Conservation (phyloP, 2,797 vertebrate species). For the Fistularia tabacaria region DNA sequence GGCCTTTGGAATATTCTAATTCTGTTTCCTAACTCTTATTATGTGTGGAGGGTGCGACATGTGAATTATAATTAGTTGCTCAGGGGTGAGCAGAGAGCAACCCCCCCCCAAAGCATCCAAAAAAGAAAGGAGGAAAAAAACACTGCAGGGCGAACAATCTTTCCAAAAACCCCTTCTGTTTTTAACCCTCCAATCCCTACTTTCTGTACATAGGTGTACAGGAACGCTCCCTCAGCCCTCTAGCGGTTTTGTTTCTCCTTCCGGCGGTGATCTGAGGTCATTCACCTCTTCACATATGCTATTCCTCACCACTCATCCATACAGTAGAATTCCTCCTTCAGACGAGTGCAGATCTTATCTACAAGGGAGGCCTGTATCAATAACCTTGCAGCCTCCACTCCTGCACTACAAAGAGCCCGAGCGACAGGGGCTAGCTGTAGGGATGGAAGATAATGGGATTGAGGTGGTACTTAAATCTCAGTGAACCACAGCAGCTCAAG, state of each 20-base stretch:
- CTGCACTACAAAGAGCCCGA: slow-evolving; percentile 50
- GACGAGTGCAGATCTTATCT: slow-evolving; percentile 39
- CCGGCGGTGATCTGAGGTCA: slow-evolving; percentile 23
- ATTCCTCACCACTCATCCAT: slow-evolving; percentile 1
- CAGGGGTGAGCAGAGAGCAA: slow-evolving; percentile 73
- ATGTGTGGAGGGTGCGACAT: slow-evolving; percentile 83
- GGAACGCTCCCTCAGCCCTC: slow-evolving; percentile 14
- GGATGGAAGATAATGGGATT: slow-evolving; percentile 93
- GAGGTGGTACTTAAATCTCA: slow-evolving; percentile 96
- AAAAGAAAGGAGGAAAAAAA: slow-evolving; percentile 30
- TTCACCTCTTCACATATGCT: slow-evolving; percentile 10
- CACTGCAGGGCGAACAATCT: slow-evolving; percentile 51
- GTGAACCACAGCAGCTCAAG: slow-evolving; percentile 92
- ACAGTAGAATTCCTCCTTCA: slow-evolving; percentile 20
- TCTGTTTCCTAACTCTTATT: slow-evolving; percentile 86
- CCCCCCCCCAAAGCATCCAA: slow-evolving; percentile 35
- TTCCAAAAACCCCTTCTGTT: slow-evolving; percentile 51
- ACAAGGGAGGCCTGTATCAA: slow-evolving; percentile 75
- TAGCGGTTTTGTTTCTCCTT: slow-evolving; percentile 41
- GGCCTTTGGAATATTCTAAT: slow-evolving; percentile 87
- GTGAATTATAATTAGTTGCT: slow-evolving; percentile 89
- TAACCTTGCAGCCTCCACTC: slow-evolving; percentile 75
- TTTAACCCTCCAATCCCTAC: slow-evolving; percentile 47
- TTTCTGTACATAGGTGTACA: slow-evolving; percentile 43
- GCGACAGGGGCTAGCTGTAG: slow-evolving; percentile 78